phyloP scores from a whole-genome alignment of 2,888 invertebrate genomes.

The Drosophila birchii region DNA sequence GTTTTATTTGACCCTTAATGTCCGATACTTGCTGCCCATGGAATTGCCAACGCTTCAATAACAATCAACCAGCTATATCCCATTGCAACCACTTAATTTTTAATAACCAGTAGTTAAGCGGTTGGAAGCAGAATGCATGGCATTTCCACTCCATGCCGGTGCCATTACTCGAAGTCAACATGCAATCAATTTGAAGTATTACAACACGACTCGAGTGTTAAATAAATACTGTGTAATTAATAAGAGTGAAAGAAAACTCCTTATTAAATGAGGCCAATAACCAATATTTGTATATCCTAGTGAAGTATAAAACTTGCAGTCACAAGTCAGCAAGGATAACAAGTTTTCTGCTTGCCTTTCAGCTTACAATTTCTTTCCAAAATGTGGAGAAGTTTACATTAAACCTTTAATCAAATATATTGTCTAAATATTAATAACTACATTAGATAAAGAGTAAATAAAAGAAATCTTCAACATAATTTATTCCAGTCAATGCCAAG shows the following conservation, averaged over 20 bases:
- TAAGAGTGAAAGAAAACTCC: background rate
- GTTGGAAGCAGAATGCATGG: constrained; percentile 19
- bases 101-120: constrained; percentile 73
- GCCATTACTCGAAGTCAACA: constrained; percentile 60
- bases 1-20: constrained; percentile 41
- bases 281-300: background rate
- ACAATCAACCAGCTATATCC: constrained; percentile 23
- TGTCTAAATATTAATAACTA: too few relatives aligned
- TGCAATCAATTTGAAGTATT: constrained; percentile 59
- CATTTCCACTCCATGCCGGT: constrained; percentile 51
- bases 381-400: background rate
- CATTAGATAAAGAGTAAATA: background rate
- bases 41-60: constrained; percentile 43
- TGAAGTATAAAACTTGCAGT: background rate
- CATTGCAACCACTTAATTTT: constrained; percentile 65
- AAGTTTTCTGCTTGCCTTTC: background rate
- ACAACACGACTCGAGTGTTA: constrained; percentile 24
- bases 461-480: constrained; percentile 9
- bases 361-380: background rate
- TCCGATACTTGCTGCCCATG: constrained; percentile 14
- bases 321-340: background rate
- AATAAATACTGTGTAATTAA: constrained; percentile 28
- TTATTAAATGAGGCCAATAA: background rate
- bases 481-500: constrained; percentile 12
- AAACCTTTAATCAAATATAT: background rate